Conservation (phyloP, 2,888 invertebrate species). For the Coelopa pilipes region DNA sequence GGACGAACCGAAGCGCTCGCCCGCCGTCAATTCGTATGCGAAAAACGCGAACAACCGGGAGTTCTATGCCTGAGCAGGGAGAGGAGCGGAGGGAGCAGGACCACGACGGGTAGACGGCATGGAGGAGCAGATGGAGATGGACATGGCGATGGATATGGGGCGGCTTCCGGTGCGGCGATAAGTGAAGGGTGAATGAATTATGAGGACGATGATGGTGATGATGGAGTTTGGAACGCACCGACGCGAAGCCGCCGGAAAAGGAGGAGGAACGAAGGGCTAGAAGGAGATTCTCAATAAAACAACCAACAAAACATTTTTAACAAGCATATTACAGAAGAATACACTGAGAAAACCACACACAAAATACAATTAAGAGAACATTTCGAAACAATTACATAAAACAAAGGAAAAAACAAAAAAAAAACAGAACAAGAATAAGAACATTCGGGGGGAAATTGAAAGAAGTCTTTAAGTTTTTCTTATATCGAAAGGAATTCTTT, state of each 20-base stretch:
- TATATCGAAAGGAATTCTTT: slow-evolving; percentile 24
- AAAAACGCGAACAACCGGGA: slow-evolving; percentile 91
- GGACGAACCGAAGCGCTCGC: slow-evolving; percentile 93
- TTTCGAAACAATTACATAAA: slow-evolving; percentile 38
- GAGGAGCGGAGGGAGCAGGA: slow-evolving; percentile 11
- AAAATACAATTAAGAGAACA: slow-evolving; percentile 38
- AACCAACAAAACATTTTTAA: slow-evolving; percentile 23
- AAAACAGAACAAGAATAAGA: slow-evolving; percentile 19
- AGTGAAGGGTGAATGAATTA: background rate
- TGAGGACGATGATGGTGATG: background rate
- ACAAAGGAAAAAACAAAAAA: slow-evolving; percentile 31
- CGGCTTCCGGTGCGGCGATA: slow-evolving; percentile 19
- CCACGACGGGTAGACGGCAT: slow-evolving; percentile 17
- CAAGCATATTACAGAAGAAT: slow-evolving; percentile 33
- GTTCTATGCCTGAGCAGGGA: slow-evolving; percentile 88
- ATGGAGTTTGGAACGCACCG: background rate
- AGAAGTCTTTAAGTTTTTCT: slow-evolving; percentile 28
- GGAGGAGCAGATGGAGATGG: background rate
- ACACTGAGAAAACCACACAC: slow-evolving; percentile 39
- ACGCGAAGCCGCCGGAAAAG: slow-evolving; percentile 22
- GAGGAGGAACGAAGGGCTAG: slow-evolving; percentile 40
- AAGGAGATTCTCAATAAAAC: slow-evolving; percentile 28
- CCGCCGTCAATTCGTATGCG: slow-evolving; percentile 90
- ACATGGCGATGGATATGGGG: too few species aligned
- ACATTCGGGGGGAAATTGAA: background rate